Base-by-base conservation (phyloP, 2,797 vertebrate genomes). In the Notoglanidium macrostoma region DNA sequence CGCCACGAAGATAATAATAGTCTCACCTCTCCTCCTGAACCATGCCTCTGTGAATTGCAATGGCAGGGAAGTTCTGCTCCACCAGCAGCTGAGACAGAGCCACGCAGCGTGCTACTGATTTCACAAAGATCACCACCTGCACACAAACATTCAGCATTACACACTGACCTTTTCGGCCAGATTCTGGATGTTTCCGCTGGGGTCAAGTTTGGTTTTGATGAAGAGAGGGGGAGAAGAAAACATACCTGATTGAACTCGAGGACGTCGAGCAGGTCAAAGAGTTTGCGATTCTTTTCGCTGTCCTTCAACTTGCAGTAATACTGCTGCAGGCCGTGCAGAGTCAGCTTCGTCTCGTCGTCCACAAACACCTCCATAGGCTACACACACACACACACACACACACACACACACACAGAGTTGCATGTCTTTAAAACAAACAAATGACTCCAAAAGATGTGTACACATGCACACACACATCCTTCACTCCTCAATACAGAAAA, bases 361-460 rank as follows among this genome's bases (percentile, higher is more conserved):
- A 98, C 97, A 92, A 98, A 98, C 61, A 98, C 97, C 88, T 98
- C 97, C 97, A 98, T 98, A 32, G 97, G 97, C 97, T 98, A 23
- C 12, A 86, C 9, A 87, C 29, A 54, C 11, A 76, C 15, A 55
- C 26, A 61, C 5, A 67, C 35, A 51, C 10, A 76, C 15, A 55
- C 26, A 61, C 5, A 67, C 32, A 87, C 14, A 10, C 9, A 70
- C 85, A 49, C 55, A 55, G 12, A 61, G 46, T 2, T 49, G 59
- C 35, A 85, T 3, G 7, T 3, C 1, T 9, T 74, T 68, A 78
- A 70, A 59, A 40, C 29, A 32, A 23, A 55, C 14, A 12, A 51
- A 29, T 5, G 0, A n/a, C 17, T 9, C 6, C 0, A 57, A 80
- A 63, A 81, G 35, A 46, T 12, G 51, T 21, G 51, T 21, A 40